These are phyloP conservation scores for Dipodomys stephensi DNA, from an alignment of 2,113 vertebrate species.

Conservation along the genomic window DNA sequence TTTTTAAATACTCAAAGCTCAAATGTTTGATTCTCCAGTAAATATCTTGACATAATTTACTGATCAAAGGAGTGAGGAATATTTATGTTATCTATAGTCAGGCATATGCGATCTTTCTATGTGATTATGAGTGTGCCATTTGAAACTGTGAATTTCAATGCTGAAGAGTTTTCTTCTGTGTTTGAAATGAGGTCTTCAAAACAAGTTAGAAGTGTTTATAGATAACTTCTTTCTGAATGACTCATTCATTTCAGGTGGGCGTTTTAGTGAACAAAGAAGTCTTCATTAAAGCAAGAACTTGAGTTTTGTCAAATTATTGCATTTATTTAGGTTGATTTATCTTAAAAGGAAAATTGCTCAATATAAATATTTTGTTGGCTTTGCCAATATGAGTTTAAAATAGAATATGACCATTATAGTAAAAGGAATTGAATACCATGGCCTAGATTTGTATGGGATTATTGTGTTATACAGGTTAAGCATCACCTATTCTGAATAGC, in stretches of 20 bases:
- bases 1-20: slow-evolving; percentile 11
- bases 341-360: slow-evolving; percentile 45
- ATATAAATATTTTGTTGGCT: slow-evolving; percentile 21
- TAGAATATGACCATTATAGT: neutral
- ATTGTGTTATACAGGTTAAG: neutral
- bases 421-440: neutral
- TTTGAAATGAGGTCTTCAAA: slow-evolving; percentile 45
- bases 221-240: slow-evolving; percentile 32
- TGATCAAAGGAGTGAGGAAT: neutral
- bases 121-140: neutral
- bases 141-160: slow-evolving; percentile 18
- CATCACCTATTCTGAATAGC: neutral
- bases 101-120: neutral
- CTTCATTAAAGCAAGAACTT: neutral
- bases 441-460: neutral
- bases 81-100: neutral
- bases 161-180: slow-evolving; percentile 27
- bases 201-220: neutral
- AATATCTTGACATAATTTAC: slow-evolving; percentile 33
- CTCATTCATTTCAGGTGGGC: neutral
- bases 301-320: neutral
- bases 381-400: slow-evolving; percentile 47
- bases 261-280: slow-evolving; percentile 35
- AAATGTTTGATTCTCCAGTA: neutral
- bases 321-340: slow-evolving; percentile 14